phyloP scores from a whole-genome alignment of 2,797 vertebrate genomes.

The Acomys russatus region DNA sequence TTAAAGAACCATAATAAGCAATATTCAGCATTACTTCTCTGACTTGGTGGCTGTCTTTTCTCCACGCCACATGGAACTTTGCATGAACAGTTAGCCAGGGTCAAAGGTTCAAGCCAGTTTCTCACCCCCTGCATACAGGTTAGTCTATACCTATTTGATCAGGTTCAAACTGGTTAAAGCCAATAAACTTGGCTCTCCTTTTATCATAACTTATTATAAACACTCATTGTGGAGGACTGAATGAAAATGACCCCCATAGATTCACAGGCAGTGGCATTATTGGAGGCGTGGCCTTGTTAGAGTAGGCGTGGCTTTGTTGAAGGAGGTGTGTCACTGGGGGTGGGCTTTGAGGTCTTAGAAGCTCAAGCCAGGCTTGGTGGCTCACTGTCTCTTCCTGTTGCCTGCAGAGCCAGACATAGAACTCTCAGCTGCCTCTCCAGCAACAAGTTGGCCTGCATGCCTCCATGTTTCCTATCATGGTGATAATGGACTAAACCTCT shows the following conservation, averaged over 20 bases:
- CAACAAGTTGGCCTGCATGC: background rate
- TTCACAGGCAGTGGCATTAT: background rate
- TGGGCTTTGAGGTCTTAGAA: background rate
- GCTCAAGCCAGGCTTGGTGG: background rate
- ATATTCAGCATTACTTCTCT: constrained; percentile 42
- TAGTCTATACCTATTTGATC: background rate
- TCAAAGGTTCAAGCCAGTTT: constrained; percentile 1
- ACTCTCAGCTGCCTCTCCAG: background rate
- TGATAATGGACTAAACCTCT: background rate
- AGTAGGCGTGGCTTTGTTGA: background rate
- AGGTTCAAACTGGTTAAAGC: constrained; percentile 9
- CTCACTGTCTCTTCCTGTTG: background rate
- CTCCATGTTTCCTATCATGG: background rate
- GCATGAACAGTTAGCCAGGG: background rate
- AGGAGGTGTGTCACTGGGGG: background rate
- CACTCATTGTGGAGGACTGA: background rate
- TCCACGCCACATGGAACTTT: background rate
- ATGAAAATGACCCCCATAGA: background rate
- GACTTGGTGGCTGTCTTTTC: constrained; percentile 4
- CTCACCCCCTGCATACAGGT: background rate
- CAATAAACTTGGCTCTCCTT: background rate
- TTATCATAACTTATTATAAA: constrained; percentile 32
- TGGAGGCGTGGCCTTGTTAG: background rate
- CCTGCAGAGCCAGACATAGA: background rate
- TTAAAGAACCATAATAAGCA: constrained; percentile 43